A percentile compares a stretch with the other conserved stretches of the same genome.
Evolutionary conservation across 2,888 invertebrate genomes (phyloP).

Genomic region (Adelognathus sp.): DNA sequence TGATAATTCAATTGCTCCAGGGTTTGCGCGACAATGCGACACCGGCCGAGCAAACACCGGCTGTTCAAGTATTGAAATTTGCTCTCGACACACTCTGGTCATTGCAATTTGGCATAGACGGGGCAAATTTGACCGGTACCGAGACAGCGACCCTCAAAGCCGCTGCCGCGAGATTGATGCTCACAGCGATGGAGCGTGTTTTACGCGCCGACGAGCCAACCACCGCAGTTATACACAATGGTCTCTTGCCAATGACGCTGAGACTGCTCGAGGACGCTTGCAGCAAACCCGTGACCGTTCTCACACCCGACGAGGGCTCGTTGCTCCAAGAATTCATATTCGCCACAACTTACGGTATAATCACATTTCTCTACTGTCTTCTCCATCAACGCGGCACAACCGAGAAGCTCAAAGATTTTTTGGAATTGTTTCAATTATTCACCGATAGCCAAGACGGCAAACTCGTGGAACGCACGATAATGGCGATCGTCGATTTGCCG

Average conservation of each 20-base stretch:
- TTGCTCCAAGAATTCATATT: slow-evolving; percentile 84
- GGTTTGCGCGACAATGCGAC: slow-evolving; percentile 83
- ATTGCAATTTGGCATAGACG: slow-evolving; percentile 84
- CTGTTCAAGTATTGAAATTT: slow-evolving; percentile 85
- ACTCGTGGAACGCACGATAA: slow-evolving; percentile 83
- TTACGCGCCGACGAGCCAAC: slow-evolving; percentile 83
- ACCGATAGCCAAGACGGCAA: slow-evolving; percentile 84
- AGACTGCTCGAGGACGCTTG: slow-evolving; percentile 84
- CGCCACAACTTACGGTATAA: slow-evolving; percentile 84
- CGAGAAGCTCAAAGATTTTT: slow-evolving; percentile 83
- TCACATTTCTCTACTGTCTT: slow-evolving; percentile 84
- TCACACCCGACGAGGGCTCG: slow-evolving; percentile 80
- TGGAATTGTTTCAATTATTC: slow-evolving; percentile 84
- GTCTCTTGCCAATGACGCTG: slow-evolving; percentile 85
- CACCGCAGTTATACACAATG: slow-evolving; percentile 83
- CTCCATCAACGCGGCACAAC: slow-evolving; percentile 82
- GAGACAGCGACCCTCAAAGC: slow-evolving; percentile 83
- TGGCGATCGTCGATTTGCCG: slow-evolving; percentile 83
- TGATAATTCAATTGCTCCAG: slow-evolving; percentile 84
- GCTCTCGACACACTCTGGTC: slow-evolving; percentile 84
- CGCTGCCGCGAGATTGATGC: slow-evolving; percentile 83
- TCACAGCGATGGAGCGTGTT: slow-evolving; percentile 84
- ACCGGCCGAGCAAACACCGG: slow-evolving; percentile 83
- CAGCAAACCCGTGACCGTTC: slow-evolving; percentile 67
- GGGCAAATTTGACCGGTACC: slow-evolving; percentile 76